Conservation (phyloP, 2,113 vertebrate species). For the Platycercus adscitus region DNA sequence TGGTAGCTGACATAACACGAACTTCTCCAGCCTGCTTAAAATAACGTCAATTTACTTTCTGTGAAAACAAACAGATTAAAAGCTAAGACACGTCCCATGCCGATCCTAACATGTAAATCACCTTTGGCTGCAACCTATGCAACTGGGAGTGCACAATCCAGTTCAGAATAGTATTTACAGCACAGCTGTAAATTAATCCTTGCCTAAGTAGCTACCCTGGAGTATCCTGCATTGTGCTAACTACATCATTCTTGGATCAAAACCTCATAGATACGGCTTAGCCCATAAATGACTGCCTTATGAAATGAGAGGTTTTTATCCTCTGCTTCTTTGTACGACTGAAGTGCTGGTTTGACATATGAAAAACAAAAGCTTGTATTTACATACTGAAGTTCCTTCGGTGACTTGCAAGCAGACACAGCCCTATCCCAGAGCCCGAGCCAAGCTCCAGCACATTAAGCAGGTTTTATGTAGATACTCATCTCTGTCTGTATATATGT, state of each 20-base stretch:
- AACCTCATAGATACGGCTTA: slow-evolving; percentile 10
- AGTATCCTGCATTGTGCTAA: slow-evolving; percentile 7
- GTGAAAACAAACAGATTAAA: slow-evolving; percentile 27
- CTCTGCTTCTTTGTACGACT: background rate
- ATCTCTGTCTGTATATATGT: background rate
- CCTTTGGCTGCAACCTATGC: background rate
- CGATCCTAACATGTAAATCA: background rate
- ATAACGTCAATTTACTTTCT: background rate
- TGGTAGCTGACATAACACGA: background rate
- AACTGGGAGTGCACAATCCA: background rate
- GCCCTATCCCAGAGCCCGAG: background rate
- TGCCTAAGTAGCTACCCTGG: slow-evolving; percentile 34
- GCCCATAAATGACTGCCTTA: background rate
- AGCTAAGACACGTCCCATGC: background rate
- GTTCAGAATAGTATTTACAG: background rate
- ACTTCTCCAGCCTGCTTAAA: background rate
- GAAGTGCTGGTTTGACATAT: background rate
- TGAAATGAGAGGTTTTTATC: background rate
- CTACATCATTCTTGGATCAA: slow-evolving; percentile 32
- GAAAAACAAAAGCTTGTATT: background rate
- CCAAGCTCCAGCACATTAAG: background rate
- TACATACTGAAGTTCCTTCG: background rate
- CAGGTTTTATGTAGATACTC: background rate
- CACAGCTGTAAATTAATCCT: slow-evolving; percentile 46
- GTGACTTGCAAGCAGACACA: background rate